phyloP scores from a whole-genome alignment of 1,140 invertebrate species.

The Radopholus similis region DNA sequence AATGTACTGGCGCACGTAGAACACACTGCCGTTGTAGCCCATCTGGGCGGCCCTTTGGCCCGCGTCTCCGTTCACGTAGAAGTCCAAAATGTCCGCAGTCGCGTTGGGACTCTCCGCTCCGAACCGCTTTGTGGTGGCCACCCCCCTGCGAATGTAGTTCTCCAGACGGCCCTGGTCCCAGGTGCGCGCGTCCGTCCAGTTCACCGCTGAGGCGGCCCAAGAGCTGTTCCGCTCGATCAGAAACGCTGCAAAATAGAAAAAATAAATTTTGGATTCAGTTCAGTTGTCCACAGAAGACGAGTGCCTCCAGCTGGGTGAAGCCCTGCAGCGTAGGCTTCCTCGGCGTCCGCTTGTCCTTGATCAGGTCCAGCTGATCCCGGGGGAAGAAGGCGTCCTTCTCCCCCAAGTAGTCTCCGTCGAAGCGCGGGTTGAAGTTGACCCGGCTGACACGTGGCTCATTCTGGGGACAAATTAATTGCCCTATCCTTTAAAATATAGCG shows the following conservation, averaged over 20 bases:
- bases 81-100: slow-evolving; percentile 21
- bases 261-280: not conserved
- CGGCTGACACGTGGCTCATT: slow-evolving; percentile 5
- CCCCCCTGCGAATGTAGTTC: not conserved
- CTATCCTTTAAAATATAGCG: not conserved
- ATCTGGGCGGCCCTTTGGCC: not conserved
- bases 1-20: slow-evolving; percentile 30
- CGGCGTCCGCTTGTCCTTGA: slow-evolving; percentile 7
- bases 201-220: slow-evolving; percentile 15
- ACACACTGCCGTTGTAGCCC: slow-evolving; percentile 11
- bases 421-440: slow-evolving; percentile 28
- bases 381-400: slow-evolving; percentile 37
- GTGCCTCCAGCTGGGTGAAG: slow-evolving; percentile 26
- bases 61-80: slow-evolving; percentile 16
- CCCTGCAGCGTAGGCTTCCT: slow-evolving; percentile 32
- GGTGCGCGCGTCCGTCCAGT: not conserved
- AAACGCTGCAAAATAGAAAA: slow-evolving; percentile 20
- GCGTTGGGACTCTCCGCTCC: slow-evolving; percentile 9
- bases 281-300: slow-evolving; percentile 23
- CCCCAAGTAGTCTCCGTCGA: slow-evolving; percentile 28
- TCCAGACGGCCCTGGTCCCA: slow-evolving; percentile 1
- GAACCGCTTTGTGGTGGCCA: slow-evolving; percentile 9
- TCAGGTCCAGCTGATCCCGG: slow-evolving; percentile 19
- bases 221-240: slow-evolving; percentile 22
- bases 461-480: not conserved